Evolutionary conservation across 2,113 vertebrate species (phyloP).

Genomic region (Variabilichromis moorii): DNA sequence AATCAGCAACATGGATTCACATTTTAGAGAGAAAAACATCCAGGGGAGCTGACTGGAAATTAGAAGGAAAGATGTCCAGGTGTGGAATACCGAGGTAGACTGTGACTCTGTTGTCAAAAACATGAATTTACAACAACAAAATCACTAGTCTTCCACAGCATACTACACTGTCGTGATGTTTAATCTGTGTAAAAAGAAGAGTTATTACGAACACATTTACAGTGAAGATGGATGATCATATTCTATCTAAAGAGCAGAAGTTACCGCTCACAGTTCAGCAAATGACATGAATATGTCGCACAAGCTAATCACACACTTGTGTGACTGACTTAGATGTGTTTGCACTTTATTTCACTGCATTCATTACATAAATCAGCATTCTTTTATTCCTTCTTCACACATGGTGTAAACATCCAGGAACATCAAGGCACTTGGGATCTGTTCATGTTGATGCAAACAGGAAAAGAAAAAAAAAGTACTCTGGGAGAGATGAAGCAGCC

Average conservation of each 20-base stretch:
- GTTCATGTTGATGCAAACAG: neutral
- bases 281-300: neutral
- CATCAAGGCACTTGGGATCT: neutral
- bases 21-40: neutral
- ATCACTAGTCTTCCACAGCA: conserved; percentile 71
- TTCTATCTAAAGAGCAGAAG: neutral
- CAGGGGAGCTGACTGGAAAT: neutral
- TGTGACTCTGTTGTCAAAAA: conserved; percentile 66
- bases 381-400: neutral
- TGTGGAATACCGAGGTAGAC: conserved; percentile 60
- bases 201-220: neutral
- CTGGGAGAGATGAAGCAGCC: neutral
- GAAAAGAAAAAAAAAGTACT: neutral
- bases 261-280: neutral
- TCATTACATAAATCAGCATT: neutral
- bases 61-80: neutral
- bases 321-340: neutral
- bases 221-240: neutral
- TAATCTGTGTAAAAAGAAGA: neutral
- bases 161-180: neutral
- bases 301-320: neutral
- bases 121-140: conserved; percentile 65
- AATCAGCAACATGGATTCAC: neutral
- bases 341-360: neutral
- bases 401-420: neutral